A percentile compares a stretch with the other conserved stretches of the same genome.
Evolutionary conservation across 2,113 vertebrate species (phyloP).

Genomic region (Clarias gariepinus): DNA sequence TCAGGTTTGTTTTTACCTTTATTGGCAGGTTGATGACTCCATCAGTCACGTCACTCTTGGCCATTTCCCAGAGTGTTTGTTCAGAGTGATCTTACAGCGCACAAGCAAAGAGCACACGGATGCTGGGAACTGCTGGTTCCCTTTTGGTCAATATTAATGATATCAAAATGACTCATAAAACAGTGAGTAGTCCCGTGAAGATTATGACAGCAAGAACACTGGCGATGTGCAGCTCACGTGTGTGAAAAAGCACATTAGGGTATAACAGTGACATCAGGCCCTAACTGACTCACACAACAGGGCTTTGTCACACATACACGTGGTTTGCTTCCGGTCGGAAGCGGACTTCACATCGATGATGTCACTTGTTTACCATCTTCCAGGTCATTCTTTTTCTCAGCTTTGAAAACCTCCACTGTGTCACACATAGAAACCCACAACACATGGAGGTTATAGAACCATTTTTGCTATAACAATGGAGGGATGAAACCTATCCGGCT

Average conservation of each 20-base stretch:
- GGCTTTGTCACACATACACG: not conserved
- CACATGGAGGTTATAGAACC: slow-evolving; percentile 69
- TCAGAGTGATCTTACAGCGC: slow-evolving; percentile 30
- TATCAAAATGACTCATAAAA: slow-evolving; percentile 28
- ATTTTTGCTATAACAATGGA: slow-evolving; percentile 1
- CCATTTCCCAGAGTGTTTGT: slow-evolving; percentile 21
- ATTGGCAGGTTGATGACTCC: slow-evolving; percentile 38
- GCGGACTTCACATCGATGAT: slow-evolving; percentile 64
- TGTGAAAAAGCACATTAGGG: not conserved
- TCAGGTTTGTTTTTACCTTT: slow-evolving; percentile 19
- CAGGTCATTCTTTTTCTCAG: slow-evolving; percentile 56
- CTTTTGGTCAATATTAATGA: slow-evolving; percentile 45
- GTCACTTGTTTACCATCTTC: slow-evolving; percentile 74
- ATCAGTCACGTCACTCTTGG: slow-evolving; percentile 22
- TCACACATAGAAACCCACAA: slow-evolving; percentile 35
- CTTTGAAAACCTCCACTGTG: slow-evolving; percentile 56
- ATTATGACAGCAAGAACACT: slow-evolving; percentile 26
- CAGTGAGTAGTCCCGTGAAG: slow-evolving; percentile 24
- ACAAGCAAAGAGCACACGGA: slow-evolving; percentile 6
- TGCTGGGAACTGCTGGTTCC: slow-evolving; percentile 16
- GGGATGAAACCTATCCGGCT: slow-evolving; percentile 16
- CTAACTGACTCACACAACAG: slow-evolving; percentile 9
- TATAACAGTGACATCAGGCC: not conserved
- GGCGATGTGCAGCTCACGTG: not conserved
- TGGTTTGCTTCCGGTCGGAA: slow-evolving; percentile 34